Base-by-base conservation (phyloP, 2,888 invertebrate species). In the Yponomeuta evonymella region DNA sequence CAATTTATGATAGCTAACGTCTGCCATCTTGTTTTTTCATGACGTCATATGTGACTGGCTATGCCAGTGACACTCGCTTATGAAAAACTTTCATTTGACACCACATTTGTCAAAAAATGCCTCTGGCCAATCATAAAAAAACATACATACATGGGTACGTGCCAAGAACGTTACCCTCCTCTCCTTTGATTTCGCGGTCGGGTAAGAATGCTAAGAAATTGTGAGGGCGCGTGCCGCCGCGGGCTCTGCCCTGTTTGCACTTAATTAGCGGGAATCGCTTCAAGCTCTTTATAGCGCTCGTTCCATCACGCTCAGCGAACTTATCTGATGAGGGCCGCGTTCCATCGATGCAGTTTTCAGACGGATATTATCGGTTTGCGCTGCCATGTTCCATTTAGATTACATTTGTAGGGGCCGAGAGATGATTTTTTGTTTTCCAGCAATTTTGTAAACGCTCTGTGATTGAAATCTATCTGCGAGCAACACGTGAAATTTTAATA, bases 191-290 rank as follows among this genome's bases (percentile, higher is more conserved):
- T 43, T 43, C 9, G 43, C 43, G 6, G 8, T 43, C 43, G 43
- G 43, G 2, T 43, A 43, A 43, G 43, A 43, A 43, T 15, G 71
- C 29, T 71, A 15, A 43, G 43, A 43, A 71, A 71, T 30, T 68
- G 68, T 67, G 51, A 63, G 62, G 62, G 65, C 68, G 75, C 71
- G 72, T 73, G 75, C 62, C 33, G 71, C 69, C 68, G 68, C 73
- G 62, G 73, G 72, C 71, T 71, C 65, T 67, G 66, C 71, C 66
- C 72, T 73, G 71, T 71, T 77, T 76, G 75, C 74, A 74, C 73
- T 77, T 78, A 78, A 79, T 79, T 77, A 78, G 75, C 71, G 71
- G 74, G 75, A 76, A 78, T 75, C 72, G 73, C 71, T 78, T 75
- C 72, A 74, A 77, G 73, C 75, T 73, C 75, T 75, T 75, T 75